phyloP scores from a whole-genome alignment of 2,113 vertebrate species.

The Marcusenius ussheri region DNA sequence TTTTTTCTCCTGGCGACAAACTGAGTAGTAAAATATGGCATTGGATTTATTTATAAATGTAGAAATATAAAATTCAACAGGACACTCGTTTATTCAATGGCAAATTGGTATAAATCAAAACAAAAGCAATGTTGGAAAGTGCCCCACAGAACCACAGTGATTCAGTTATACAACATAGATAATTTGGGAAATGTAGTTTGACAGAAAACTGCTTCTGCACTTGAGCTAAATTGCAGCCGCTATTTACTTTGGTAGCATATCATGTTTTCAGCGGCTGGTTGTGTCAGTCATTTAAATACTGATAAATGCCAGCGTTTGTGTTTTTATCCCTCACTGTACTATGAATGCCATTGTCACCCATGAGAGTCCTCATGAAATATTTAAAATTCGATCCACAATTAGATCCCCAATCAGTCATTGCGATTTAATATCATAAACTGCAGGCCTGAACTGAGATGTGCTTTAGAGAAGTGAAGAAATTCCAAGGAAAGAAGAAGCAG shows the following conservation, averaged over 20 bases:
- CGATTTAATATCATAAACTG: neutral
- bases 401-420: neutral
- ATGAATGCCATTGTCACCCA: neutral
- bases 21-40: neutral
- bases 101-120: neutral
- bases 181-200: neutral
- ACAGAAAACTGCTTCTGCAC: neutral
- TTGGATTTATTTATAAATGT: neutral
- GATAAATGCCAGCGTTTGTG: neutral
- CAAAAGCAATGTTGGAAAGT: neutral
- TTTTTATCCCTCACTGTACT: neutral
- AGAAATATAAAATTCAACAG: neutral
- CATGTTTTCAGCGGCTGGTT: neutral
- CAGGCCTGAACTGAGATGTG: neutral
- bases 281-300: slow-evolving; percentile 11
- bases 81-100: neutral
- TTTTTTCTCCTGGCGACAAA: neutral
- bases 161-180: neutral
- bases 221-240: neutral
- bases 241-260: neutral
- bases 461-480: neutral
- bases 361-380: neutral
- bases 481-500: neutral
- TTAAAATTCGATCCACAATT: neutral
- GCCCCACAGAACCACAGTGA: neutral